Percentiles rank a stretch among this genome's conserved stretches.
These are phyloP conservation scores for Aphelocoma coerulescens DNA, from an alignment of 2,113 vertebrate species.

Conservation along the genomic window DNA sequence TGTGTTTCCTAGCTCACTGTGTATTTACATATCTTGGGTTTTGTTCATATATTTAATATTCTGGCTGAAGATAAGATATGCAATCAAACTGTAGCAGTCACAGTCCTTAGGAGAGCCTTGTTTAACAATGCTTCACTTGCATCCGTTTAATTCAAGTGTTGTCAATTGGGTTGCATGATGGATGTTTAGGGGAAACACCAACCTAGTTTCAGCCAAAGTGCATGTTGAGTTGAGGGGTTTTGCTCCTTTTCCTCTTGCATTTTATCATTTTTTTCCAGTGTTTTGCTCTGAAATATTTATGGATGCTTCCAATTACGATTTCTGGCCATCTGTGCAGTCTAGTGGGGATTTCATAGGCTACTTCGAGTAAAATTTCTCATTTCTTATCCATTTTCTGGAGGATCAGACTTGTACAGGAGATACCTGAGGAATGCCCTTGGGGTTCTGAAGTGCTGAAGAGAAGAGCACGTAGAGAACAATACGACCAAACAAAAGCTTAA, in stretches of 20 bases:
- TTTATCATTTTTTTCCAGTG: neutral
- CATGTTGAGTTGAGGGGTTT: neutral
- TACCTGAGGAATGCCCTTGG: neutral
- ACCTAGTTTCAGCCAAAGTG: neutral
- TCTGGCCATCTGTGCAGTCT: conserved; percentile 19
- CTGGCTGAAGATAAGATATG: neutral
- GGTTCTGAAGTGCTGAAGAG: neutral
- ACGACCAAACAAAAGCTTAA: neutral
- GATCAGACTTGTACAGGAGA: neutral
- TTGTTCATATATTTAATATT: neutral
- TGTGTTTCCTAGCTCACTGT: neutral
- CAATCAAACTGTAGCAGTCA: neutral
- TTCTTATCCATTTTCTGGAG: neutral
- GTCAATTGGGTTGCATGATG: neutral
- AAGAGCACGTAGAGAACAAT: neutral
- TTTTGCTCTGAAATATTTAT: conserved; percentile 9
- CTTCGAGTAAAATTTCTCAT: conserved; percentile 23
- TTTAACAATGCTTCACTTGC: neutral
- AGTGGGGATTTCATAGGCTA: neutral
- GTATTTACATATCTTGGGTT: neutral
- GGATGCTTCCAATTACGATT: neutral
- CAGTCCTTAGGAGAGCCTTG: neutral
- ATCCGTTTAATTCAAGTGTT: neutral
- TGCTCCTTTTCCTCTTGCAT: neutral
- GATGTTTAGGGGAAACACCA: neutral